Percentiles rank a stretch among this genome's conserved stretches.
phyloP scores from a whole-genome alignment of 2,113 vertebrate species.

The Urocolius indicus region DNA sequence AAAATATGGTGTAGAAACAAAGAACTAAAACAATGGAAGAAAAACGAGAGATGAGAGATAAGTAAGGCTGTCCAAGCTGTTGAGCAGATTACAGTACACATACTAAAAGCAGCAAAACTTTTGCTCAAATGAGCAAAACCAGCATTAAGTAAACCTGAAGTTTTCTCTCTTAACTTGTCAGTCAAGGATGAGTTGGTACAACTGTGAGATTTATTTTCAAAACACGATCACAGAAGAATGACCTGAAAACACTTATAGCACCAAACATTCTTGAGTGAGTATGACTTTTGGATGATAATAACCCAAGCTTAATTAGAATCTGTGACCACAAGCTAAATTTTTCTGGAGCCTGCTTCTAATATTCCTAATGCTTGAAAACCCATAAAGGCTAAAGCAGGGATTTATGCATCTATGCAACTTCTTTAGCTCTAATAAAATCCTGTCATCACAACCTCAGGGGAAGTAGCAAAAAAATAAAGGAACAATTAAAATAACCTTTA shows the following conservation, averaged over 20 bases:
- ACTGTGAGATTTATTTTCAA: neutral
- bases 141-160: neutral
- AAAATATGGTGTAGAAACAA: constrained; percentile 88
- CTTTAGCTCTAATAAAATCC: neutral
- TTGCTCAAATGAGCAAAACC: neutral
- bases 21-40: constrained; percentile 83
- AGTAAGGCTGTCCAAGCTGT: neutral
- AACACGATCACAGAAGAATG: neutral
- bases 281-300: neutral
- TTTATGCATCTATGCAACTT: neutral
- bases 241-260: neutral
- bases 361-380: neutral
- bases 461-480: neutral
- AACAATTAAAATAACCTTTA: neutral
- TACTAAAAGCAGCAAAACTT: neutral
- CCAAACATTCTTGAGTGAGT: neutral
- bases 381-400: neutral
- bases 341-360: neutral
- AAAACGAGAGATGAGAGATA: constrained; percentile 33
- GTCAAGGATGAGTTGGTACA: neutral
- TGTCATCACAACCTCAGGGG: neutral
- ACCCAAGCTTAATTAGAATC: neutral
- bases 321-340: neutral
- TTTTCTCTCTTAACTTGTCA: neutral
- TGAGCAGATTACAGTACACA: neutral